phyloP scores from a whole-genome alignment of 2,888 invertebrate genomes.

The Platynereis dumerilii region DNA sequence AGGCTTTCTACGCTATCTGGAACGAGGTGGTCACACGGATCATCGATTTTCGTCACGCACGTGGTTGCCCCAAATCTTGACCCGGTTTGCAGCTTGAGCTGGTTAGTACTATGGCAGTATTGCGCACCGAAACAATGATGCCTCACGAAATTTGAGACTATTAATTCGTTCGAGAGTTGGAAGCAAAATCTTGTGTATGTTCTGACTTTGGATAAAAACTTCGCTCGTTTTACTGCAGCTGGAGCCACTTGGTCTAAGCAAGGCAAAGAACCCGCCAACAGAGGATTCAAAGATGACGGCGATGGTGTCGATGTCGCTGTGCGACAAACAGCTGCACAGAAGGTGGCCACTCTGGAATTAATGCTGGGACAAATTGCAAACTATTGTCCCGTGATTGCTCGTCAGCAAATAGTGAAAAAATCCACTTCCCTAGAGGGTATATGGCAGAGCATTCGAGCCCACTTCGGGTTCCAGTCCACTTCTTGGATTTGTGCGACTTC shows the following conservation, averaged over 20 bases:
- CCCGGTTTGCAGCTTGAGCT: too few species aligned
- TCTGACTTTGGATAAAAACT: not conserved
- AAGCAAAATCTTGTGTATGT: not conserved
- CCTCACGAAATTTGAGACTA: not conserved
- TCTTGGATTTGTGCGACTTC: not conserved
- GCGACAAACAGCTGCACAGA: not conserved
- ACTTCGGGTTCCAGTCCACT: conserved; percentile 22
- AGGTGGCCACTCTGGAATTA: not conserved
- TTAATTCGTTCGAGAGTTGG: not conserved
- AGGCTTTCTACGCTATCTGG: too few species aligned
- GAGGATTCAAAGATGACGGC: not conserved
- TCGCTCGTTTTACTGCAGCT: not conserved
- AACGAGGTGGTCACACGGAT: too few species aligned
- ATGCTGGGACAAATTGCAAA: not conserved
- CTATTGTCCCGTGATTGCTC: too few species aligned
- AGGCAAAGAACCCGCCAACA: not conserved
- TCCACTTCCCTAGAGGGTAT: conserved; percentile 34
- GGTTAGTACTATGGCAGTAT: too few species aligned
- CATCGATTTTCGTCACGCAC: too few species aligned
- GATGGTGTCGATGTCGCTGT: not conserved
- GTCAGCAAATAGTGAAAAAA: too few species aligned
- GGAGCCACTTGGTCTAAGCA: not conserved
- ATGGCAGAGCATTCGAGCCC: conserved; percentile 35
- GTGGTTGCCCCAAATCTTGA: too few species aligned
- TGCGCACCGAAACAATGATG: not conserved